Evolutionary conservation across 1,140 invertebrate genomes (phyloP).

Genomic region (Brachionus koreanus): DNA sequence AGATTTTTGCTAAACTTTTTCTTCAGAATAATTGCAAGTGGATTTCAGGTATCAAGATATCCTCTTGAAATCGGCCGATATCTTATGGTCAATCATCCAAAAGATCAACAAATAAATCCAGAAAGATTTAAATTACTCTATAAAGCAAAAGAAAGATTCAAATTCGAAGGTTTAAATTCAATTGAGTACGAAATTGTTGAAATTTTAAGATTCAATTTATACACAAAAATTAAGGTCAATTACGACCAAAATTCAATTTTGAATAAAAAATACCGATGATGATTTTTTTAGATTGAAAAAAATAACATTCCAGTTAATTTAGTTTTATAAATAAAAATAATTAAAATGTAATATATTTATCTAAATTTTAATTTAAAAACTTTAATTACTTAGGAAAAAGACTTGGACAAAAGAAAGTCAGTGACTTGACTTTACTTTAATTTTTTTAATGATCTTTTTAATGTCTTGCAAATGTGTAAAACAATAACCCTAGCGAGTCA

Average conservation of each 20-base stretch:
- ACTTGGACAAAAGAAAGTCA: too few relatives aligned
- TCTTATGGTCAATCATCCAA: constrained; percentile 7
- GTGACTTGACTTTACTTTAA: too few relatives aligned
- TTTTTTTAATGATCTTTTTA: too few relatives aligned
- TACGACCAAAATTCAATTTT: not conserved
- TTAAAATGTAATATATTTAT: not conserved
- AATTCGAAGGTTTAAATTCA: constrained; percentile 57
- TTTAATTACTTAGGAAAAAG: too few relatives aligned
- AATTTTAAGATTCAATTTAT: constrained; percentile 46
- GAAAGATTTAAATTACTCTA: not conserved
- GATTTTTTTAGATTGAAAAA: not conserved
- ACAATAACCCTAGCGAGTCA: too few relatives aligned
- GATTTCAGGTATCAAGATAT: constrained; percentile 3
- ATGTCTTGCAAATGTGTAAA: too few relatives aligned
- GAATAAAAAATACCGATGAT: constrained; percentile 1
- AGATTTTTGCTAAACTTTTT: not conserved
- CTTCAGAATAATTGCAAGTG: not conserved
- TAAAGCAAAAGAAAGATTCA: not conserved
- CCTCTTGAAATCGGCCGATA: constrained; percentile 28
- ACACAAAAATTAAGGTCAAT: constrained; percentile 6
- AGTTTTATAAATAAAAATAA: not conserved
- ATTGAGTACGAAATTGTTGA: constrained; percentile 53
- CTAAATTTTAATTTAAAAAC: not conserved
- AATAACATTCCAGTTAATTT: not conserved
- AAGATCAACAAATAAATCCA: constrained; percentile 13